Conservation (phyloP, 2,797 vertebrate species). For the Centropyge bicolor region DNA sequence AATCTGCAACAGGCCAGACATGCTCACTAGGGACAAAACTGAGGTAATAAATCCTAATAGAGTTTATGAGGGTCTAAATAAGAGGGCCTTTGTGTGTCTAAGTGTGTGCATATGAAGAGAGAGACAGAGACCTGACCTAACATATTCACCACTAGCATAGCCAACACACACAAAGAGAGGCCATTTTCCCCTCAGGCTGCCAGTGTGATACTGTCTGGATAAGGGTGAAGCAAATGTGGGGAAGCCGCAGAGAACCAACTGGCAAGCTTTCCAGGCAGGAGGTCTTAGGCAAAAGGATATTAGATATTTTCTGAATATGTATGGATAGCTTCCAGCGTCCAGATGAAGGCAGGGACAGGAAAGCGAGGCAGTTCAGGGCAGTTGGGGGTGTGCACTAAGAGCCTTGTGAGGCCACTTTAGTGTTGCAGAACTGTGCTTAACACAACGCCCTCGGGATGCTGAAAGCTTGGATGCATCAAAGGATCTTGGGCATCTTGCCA, state of each 20-base stretch:
- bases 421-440: slow-evolving; percentile 18
- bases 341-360: slow-evolving; percentile 18
- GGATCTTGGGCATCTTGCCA: slow-evolving; percentile 9
- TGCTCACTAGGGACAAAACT: slow-evolving; percentile 72
- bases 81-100: slow-evolving; percentile 73
- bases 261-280: slow-evolving; percentile 13
- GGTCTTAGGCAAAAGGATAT: slow-evolving; percentile 33
- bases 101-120: slow-evolving; percentile 28
- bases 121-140: slow-evolving; percentile 54
- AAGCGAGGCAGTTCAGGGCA: background rate
- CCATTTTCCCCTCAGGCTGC: slow-evolving; percentile 59
- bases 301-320: slow-evolving; percentile 26
- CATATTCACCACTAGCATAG: slow-evolving; percentile 44
- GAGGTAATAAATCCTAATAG: slow-evolving; percentile 77
- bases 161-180: slow-evolving; percentile 52
- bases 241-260: slow-evolving; percentile 18
- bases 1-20: slow-evolving; percentile 59
- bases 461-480: background rate
- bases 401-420: background rate
- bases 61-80: slow-evolving; percentile 78
- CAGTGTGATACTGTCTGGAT: slow-evolving; percentile 46
- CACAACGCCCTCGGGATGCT: slow-evolving; percentile 1
- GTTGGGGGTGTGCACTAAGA: background rate
- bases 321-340: slow-evolving; percentile 18
- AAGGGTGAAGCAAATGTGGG: slow-evolving; percentile 48